A percentile compares a stretch with the other conserved stretches of the same genome.
phyloP scores from a whole-genome alignment of 2,888 invertebrate genomes.

The Chirona hameri region DNA sequence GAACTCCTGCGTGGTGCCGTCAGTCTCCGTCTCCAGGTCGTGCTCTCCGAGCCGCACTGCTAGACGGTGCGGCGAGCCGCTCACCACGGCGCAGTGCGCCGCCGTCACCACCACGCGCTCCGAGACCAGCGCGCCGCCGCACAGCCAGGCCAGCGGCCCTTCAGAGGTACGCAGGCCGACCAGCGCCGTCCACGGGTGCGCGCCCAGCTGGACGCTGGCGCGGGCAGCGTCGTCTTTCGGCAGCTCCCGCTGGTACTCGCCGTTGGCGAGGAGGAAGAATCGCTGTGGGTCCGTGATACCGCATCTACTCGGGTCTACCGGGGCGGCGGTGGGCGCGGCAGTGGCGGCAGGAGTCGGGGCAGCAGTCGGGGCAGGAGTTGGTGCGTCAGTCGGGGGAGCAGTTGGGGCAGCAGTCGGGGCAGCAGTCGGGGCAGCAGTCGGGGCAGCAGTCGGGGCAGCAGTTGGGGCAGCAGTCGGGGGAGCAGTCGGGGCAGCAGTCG shows the following conservation, averaged over 20 bases:
- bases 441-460: background rate
- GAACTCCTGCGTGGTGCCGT: slow-evolving; percentile 52
- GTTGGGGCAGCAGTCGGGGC: background rate
- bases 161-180: slow-evolving; percentile 4
- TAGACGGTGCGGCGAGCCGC: background rate
- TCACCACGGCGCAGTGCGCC: background rate
- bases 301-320: background rate
- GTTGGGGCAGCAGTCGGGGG: too few relatives aligned
- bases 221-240: background rate
- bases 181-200: background rate
- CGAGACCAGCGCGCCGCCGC: slow-evolving; percentile 23
- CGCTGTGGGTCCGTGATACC: background rate
- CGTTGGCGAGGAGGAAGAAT: background rate
- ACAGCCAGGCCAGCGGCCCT: background rate
- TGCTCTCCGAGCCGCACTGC: slow-evolving; percentile 71
- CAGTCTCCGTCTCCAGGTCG: slow-evolving; percentile 60
- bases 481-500: too few relatives aligned
- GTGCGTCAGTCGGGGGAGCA: too few relatives aligned
- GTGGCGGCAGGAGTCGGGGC: background rate
- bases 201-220: background rate
- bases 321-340: background rate
- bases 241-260: background rate
- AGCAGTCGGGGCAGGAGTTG: background rate
- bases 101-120: background rate
- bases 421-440: too few relatives aligned